Evolutionary conservation across 2,797 vertebrate species (phyloP).

Genomic region (Acanthurus lineatus): DNA sequence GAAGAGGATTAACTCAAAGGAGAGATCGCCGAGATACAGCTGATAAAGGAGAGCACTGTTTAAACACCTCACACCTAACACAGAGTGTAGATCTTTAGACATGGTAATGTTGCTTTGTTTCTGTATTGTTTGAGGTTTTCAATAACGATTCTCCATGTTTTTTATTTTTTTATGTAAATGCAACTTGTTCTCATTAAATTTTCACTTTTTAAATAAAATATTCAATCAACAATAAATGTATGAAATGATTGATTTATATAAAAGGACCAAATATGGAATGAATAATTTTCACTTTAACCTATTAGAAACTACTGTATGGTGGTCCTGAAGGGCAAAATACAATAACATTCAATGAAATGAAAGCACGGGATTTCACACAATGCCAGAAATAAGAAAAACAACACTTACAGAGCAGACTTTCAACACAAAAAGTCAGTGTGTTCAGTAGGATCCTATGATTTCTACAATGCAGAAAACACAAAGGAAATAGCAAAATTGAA

Average conservation of each 20-base stretch:
- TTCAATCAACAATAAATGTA: not conserved
- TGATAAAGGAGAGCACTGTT: constrained; percentile 63
- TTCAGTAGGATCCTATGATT: too few relatives aligned
- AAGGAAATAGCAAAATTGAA: too few relatives aligned
- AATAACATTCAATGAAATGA: not conserved
- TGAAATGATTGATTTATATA: not conserved
- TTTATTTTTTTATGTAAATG: not conserved
- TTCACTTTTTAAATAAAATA: not conserved
- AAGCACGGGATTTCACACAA: not conserved
- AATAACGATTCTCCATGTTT: not conserved
- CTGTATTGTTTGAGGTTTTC: not conserved
- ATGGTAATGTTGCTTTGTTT: constrained; percentile 30
- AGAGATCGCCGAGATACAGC: constrained; percentile 72
- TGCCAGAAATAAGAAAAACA: not conserved
- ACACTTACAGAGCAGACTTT: not conserved
- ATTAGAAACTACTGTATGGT: not conserved
- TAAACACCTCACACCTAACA: constrained; percentile 53
- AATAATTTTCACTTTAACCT: not conserved
- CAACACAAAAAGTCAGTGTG: too few relatives aligned
- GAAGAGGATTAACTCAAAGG: constrained; percentile 75
- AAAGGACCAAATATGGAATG: too few relatives aligned
- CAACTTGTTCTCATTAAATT: not conserved
- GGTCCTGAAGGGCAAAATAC: too few relatives aligned
- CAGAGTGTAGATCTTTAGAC: constrained; percentile 21
- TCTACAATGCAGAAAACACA: too few relatives aligned